Evolutionary conservation across 2,797 vertebrate genomes (phyloP), one percentile per base, ranked within the genome.

Genomic region (Alfaro cultratus): DNA sequence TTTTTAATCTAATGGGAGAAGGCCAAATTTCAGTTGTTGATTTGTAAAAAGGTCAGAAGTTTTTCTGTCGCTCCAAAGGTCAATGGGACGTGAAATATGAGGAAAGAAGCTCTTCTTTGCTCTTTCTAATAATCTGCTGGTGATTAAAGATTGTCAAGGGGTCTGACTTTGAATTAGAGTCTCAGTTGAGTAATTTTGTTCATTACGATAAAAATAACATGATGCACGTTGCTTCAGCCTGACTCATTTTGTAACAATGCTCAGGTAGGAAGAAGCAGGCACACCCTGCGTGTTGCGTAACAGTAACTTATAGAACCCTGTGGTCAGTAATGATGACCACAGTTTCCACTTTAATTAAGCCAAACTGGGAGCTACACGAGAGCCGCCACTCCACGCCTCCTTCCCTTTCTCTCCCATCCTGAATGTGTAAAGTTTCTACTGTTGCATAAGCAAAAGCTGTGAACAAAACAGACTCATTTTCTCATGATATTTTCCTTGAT

Each of bases 281-380:
- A 2, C 71, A 39, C n/a, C 46, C 71, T 21, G 46, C 31, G 23
- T 83, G 86, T 94, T 91, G 91, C 57, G 75, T 88, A 93, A 92
- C 88, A 84, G 89, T 83, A 88, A 92, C 85, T 83, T 41, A 39
- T 83, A 85, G 82, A 81, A 73, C 81, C 85, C 55, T 62, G 82
- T 43, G 26, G 80, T 85, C 83, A 84, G 82, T 83, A 78, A 18
- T 68, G 72, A 85, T 51, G 68, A 84, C 80, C 78, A 26, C 77
- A 39, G 77, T 85, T n/a, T 71, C 67, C 12, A 2, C 83, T 90
- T 89, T 74, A 86, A 83, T 93, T 84, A 80, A 80, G 72, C 36
- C 71, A 9, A 80, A 80, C 73, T 80, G 80, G 74, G 21, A 8
- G 78, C 83, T 79, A 82, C 85, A 82, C 81, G 84, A 88, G 85